Evolutionary conservation across 2,113 vertebrate species (phyloP).

Genomic region (Leucoraja erinaceus): DNA sequence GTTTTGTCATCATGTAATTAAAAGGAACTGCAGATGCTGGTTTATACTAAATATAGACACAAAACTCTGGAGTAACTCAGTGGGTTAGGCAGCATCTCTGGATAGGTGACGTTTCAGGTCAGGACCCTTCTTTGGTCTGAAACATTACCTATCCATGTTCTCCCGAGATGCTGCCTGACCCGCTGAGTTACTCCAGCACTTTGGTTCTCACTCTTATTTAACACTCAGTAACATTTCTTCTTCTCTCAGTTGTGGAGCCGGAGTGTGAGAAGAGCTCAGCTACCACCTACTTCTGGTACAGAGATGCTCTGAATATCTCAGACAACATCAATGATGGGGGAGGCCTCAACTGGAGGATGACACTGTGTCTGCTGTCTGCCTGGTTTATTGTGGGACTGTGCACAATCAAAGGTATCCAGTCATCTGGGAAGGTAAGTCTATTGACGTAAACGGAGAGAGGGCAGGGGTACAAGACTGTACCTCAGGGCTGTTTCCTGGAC

Average conservation of each 20-base stretch:
- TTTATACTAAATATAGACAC: no score
- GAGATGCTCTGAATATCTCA: conserved; percentile 88
- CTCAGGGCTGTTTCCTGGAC: neutral
- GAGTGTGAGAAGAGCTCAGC: conserved; percentile 96
- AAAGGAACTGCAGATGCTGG: no score
- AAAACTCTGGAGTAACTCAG: no score
- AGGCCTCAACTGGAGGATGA: conserved; percentile 96
- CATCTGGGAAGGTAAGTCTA: conserved; percentile 83
- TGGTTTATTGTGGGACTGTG: conserved; percentile 91
- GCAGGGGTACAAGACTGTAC: no score
- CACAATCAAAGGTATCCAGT: conserved; percentile 95
- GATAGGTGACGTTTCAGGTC: no score
- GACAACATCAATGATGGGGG: conserved; percentile 83
- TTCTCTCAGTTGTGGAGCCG: conserved; percentile 68
- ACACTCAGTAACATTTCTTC: neutral
- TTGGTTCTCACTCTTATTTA: neutral
- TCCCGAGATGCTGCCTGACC: no score
- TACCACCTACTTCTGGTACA: conserved; percentile 98
- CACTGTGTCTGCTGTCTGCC: conserved; percentile 77
- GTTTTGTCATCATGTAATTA: no score
- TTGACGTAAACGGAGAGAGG: neutral
- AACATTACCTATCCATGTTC: no score
- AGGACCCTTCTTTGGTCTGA: no score
- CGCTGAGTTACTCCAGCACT: neutral
- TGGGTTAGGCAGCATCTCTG: no score